Percentiles rank a stretch among this genome's conserved stretches.
Conservation (phyloP, 2,113 vertebrate genomes). For the Antechinus stuartii region DNA sequence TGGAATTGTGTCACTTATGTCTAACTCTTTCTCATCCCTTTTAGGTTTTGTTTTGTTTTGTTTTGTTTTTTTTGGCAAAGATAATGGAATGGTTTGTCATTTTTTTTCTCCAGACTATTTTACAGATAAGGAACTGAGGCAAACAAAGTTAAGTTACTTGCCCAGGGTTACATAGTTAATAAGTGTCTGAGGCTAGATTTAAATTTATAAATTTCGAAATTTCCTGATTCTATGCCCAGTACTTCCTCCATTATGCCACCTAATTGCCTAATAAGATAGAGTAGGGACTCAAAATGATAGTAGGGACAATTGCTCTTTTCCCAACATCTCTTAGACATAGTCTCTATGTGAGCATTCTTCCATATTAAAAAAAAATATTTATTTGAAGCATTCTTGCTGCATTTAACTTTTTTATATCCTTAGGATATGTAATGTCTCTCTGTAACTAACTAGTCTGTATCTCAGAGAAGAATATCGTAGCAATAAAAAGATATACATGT, state of each 20-base stretch:
- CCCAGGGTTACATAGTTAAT: background rate
- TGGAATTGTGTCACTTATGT: background rate
- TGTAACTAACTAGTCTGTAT: background rate
- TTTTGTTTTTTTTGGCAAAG: too few species aligned
- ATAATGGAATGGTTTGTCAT: background rate
- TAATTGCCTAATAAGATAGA: background rate
- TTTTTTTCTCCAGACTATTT: background rate
- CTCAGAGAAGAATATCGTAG: background rate
- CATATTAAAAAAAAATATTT: background rate
- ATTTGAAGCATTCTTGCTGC: background rate
- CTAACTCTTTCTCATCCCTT: background rate
- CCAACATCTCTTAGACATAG: background rate
- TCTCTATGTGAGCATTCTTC: background rate
- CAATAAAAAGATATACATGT: background rate
- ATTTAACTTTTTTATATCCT: background rate
- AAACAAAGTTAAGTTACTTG: background rate
- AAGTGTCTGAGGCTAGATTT: background rate
- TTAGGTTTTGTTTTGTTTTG: background rate
- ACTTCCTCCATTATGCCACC: background rate
- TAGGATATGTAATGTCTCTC: background rate
- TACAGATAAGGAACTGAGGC: background rate
- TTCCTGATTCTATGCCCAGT: background rate
- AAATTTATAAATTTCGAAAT: background rate
- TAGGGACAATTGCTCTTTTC: background rate
- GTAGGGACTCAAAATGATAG: background rate